Percentiles rank a stretch among this genome's conserved stretches.
phyloP scores from a whole-genome alignment of 2,888 invertebrate genomes.

The Leptinotarsa juncta region DNA sequence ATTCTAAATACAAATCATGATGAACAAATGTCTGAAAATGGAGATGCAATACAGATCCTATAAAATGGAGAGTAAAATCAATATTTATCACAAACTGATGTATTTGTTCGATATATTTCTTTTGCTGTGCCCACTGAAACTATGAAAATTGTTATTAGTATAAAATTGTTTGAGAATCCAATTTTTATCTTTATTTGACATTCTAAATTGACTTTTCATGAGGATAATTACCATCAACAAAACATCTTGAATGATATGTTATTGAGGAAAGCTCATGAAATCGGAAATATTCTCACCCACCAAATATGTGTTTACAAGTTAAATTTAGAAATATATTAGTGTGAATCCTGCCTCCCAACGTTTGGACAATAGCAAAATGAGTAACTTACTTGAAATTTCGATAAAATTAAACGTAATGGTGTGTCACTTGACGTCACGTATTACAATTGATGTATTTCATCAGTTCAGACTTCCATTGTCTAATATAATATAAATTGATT shows the following conservation, averaged over 20 bases:
- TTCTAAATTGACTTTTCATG: not conserved
- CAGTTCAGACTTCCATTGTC: too few relatives aligned
- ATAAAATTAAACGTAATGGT: not conserved
- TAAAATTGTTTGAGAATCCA: too few relatives aligned
- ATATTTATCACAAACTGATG: too few relatives aligned
- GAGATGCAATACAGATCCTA: too few relatives aligned
- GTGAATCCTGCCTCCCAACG: slow-evolving; percentile 8
- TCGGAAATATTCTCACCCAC: slow-evolving; percentile 21
- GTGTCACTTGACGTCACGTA: not conserved
- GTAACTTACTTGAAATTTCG: not conserved
- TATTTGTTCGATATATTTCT: too few relatives aligned
- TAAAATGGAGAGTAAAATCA: too few relatives aligned
- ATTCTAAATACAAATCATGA: too few relatives aligned
- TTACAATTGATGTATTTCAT: too few relatives aligned
- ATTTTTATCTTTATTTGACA: not conserved
- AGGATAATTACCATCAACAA: not conserved
- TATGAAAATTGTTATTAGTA: too few relatives aligned
- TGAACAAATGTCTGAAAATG: too few relatives aligned
- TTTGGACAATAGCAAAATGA: not conserved
- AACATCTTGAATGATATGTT: not conserved
- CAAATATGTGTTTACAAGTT: slow-evolving; percentile 23
- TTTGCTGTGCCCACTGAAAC: too few relatives aligned
- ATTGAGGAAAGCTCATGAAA: slow-evolving; percentile 8
- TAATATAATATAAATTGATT: too few relatives aligned
- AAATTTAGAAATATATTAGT: slow-evolving; percentile 20